A percentile compares a stretch with the other conserved stretches of the same genome.
phyloP scores from a whole-genome alignment of 2,888 invertebrate species.

The Chorisops tibialis region DNA sequence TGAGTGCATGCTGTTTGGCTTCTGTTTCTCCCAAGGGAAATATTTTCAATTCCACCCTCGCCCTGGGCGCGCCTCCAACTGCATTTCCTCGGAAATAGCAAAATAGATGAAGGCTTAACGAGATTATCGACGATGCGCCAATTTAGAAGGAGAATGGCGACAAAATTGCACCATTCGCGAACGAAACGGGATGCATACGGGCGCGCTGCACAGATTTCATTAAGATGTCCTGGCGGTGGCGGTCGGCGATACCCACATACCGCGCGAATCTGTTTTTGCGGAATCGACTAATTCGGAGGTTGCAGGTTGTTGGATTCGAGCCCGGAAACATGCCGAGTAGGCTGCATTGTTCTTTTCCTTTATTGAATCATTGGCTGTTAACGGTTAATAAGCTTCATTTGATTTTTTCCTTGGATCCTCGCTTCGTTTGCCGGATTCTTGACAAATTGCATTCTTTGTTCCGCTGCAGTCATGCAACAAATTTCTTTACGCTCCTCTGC shows the following conservation, averaged over 20 bases:
- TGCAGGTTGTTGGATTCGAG: slow-evolving; percentile 8
- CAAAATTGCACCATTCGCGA: slow-evolving; percentile 32
- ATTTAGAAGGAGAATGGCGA: slow-evolving; percentile 32
- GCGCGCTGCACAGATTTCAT: too few relatives aligned
- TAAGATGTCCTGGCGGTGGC: too few relatives aligned
- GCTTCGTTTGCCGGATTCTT: slow-evolving; percentile 9
- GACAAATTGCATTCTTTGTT: slow-evolving; percentile 17
- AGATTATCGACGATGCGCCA: slow-evolving; percentile 34
- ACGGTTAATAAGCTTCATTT: slow-evolving; percentile 54
- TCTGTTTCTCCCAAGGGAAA: slow-evolving; percentile 32
- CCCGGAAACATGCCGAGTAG: slow-evolving; percentile 2
- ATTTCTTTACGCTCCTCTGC: slow-evolving; percentile 22
- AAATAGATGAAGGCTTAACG: slow-evolving; percentile 27
- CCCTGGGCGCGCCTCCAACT: slow-evolving; percentile 22
- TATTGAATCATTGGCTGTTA: slow-evolving; percentile 51
- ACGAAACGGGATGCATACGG: background rate
- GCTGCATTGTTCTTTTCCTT: slow-evolving; percentile 37
- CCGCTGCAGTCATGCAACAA: slow-evolving; percentile 20
- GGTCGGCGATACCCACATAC: too few relatives aligned
- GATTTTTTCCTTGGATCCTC: slow-evolving; percentile 40
- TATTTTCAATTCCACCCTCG: slow-evolving; percentile 28
- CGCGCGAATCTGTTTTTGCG: background rate
- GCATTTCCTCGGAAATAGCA: slow-evolving; percentile 19
- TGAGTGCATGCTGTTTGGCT: slow-evolving; percentile 30
- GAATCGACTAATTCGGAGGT: slow-evolving; percentile 5